Evolutionary conservation across 2,113 vertebrate species (phyloP), one percentile per base, ranked within the genome.

Genomic region (Colistium nudipinnis): DNA sequence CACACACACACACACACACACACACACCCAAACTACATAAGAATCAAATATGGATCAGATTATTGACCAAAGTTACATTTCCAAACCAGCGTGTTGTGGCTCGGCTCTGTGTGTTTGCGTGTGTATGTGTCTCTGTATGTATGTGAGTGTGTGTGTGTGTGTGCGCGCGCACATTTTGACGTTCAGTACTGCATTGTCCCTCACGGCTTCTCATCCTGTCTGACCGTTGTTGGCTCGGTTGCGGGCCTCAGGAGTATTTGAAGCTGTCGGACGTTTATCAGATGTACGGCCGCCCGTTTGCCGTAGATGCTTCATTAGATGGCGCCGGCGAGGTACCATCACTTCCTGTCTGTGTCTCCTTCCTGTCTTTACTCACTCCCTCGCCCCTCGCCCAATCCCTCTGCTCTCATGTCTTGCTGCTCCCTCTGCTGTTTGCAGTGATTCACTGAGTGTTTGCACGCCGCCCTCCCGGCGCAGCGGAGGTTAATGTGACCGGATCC

Each of bases 231-330:
- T 25, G 56, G 73, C 39, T 44, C 22, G 56, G 73, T 35, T 19
- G 55, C 36, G 28, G 65, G 63, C 73, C 41, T 89, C 90, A 94
- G 95, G 94, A 94, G 69, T 93, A 93, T 91, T 74, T 92, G 92
- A 94, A 91, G 90, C 93, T 92, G 86, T 91, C 92, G 76, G 94
- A 95, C 68, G 91, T 93, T 81, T 91, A 89, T 92, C 93, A 91
- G 92, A 92, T 95, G 91, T 94, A 90, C 85, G 77, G 76, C 79
- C 74, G 77, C 81, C 83, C 79, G 66, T 90, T 92, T 78, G 75
- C 91, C 78, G 38, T 91, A 85, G 85, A 91, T 77, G 87, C 92
- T 62, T 57, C 92, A 67, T 87, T 86, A 73, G 56, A 93, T 78
- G 85, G 70, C 66, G n/a, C 89, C 13, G 20, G 90, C 0, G 92